Percentiles rank a stretch among this genome's conserved stretches.
phyloP scores from a whole-genome alignment of 1,140 invertebrate species.

The Cecropterus lyciades region DNA sequence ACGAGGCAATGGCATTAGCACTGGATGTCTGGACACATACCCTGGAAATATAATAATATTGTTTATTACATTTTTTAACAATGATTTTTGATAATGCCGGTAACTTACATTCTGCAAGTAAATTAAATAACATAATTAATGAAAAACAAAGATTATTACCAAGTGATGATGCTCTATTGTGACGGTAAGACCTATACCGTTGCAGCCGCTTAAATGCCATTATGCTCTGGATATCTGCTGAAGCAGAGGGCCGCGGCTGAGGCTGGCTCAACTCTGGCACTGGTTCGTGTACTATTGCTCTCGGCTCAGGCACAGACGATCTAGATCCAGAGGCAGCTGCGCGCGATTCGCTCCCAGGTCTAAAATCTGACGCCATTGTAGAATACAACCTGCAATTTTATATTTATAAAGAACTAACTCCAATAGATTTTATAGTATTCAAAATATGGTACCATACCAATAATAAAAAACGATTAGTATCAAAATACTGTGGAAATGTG shows the following conservation, averaged over 20 bases:
- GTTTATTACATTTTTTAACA: no score
- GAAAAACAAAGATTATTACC: neutral
- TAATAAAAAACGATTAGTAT: no score
- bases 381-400: neutral
- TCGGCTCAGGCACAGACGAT: neutral
- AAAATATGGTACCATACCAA: no score
- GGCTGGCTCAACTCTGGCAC: slow-evolving; percentile 15
- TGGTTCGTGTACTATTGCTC: slow-evolving; percentile 2
- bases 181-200: slow-evolving; percentile 1
- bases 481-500: no score
- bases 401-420: no score
- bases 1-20: no score
- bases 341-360: neutral
- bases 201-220: slow-evolving; percentile 10
- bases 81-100: no score
- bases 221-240: slow-evolving; percentile 18
- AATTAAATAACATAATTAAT: no score
- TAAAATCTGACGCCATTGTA: neutral
- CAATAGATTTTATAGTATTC: no score
- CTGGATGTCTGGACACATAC: no score
- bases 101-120: no score
- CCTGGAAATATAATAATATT: no score
- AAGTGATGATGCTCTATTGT: neutral
- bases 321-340: neutral
- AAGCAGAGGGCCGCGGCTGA: neutral